A percentile compares a stretch with the other conserved stretches of the same genome.
These are phyloP conservation scores for Rhinolophus ferrumequinum DNA, from an alignment of 2,113 vertebrate species.

Conservation along the genomic window DNA sequence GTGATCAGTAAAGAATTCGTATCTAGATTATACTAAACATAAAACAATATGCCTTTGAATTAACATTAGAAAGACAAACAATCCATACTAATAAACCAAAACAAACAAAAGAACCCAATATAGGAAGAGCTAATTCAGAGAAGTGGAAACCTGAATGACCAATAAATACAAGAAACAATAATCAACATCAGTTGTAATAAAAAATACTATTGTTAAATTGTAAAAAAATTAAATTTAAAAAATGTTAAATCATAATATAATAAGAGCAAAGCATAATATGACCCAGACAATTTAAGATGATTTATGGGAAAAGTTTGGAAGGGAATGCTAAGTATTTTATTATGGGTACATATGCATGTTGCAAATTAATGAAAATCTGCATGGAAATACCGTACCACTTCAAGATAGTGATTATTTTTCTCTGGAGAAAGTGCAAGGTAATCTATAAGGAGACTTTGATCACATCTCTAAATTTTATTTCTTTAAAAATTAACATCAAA, in stretches of 20 bases:
- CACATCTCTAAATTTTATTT: not conserved
- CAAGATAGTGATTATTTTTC: not conserved
- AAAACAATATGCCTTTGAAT: not conserved
- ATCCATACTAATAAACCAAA: not conserved
- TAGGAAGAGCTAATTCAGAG: not conserved
- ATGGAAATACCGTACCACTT: not conserved
- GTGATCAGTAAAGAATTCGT: not conserved
- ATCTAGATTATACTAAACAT: not conserved
- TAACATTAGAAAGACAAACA: not conserved
- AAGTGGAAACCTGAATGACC: not conserved
- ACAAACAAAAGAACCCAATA: not conserved
- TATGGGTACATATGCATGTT: not conserved
- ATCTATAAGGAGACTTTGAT: not conserved
- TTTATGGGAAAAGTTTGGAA: not conserved
- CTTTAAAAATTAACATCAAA: conserved; percentile 7
- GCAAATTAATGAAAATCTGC: not conserved
- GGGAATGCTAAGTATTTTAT: not conserved
- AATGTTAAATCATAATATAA: not conserved
- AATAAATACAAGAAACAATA: not conserved
- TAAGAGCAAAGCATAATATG: not conserved
- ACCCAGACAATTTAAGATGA: not conserved
- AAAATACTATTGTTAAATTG: not conserved
- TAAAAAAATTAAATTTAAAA: not conserved
- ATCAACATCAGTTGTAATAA: not conserved
- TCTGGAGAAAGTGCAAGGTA: not conserved